Percentiles rank a stretch among this genome's conserved stretches.
These are phyloP conservation scores for Neuroscelio doddi DNA, from an alignment of 2,888 invertebrate species.

Conservation along the genomic window DNA sequence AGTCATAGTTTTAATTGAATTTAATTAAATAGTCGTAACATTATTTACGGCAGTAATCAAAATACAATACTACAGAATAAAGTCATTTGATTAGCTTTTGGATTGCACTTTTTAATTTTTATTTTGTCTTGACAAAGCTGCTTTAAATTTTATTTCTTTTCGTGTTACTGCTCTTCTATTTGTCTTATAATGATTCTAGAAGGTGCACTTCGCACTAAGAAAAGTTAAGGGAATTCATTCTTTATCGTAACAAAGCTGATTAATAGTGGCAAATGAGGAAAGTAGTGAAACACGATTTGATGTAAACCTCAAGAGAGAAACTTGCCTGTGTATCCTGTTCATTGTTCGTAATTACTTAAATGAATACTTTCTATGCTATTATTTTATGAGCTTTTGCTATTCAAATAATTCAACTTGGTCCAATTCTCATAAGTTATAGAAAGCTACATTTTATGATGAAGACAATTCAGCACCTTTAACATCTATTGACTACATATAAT, in stretches of 20 bases:
- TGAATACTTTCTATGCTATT: constrained; percentile 15
- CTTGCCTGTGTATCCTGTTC: constrained; percentile 13
- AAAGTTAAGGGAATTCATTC: constrained; percentile 9
- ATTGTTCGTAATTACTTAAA: constrained; percentile 21
- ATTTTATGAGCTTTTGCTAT: neutral
- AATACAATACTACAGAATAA: too few relatives aligned
- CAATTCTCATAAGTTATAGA: constrained; percentile 3
- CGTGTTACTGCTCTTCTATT: too few relatives aligned
- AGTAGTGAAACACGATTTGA: constrained; percentile 16
- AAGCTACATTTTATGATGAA: too few relatives aligned
- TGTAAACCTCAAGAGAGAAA: constrained; percentile 21
- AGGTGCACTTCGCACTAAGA: neutral
- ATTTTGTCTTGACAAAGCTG: too few relatives aligned
- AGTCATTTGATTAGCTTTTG: too few relatives aligned
- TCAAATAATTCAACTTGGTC: constrained; percentile 2
- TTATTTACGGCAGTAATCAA: too few relatives aligned
- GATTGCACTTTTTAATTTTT: too few relatives aligned
- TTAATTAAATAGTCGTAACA: too few relatives aligned
- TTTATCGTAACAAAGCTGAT: constrained; percentile 17
- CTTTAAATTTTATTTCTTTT: too few relatives aligned
- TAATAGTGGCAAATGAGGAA: constrained; percentile 21
- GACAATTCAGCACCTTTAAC: too few relatives aligned
- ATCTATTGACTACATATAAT: too few relatives aligned
- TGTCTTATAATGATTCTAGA: neutral
- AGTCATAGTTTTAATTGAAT: too few relatives aligned